Evolutionary conservation across 2,113 vertebrate species (phyloP).

Genomic region (Dipodomys spectabilis): DNA sequence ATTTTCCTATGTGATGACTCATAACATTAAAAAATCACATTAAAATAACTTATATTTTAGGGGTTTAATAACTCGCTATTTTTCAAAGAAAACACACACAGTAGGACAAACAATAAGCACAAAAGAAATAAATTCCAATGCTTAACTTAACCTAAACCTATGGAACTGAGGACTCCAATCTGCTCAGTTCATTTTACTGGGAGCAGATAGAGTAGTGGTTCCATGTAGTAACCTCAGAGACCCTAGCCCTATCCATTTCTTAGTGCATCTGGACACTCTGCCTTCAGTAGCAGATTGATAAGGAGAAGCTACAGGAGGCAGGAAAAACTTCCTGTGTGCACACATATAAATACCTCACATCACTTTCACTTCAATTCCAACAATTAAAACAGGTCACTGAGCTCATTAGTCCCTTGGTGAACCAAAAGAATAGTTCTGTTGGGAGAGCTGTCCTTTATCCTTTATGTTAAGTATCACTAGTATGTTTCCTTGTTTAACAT

Average conservation of each 20-base stretch:
- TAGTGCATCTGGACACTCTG: neutral
- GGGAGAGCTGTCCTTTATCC: neutral
- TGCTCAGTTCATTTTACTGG: neutral
- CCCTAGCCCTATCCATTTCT: rapidly evolving
- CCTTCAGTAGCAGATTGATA: neutral
- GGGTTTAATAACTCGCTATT: neutral
- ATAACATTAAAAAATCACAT: too few relatives aligned
- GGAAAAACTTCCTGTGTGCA: neutral
- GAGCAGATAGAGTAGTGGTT: neutral
- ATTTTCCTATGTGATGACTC: neutral
- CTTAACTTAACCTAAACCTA: neutral
- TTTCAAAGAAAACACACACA: neutral
- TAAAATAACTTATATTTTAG: too few relatives aligned
- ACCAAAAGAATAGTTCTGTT: neutral
- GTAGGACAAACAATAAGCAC: neutral
- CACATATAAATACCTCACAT: neutral
- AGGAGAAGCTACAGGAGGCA: neutral
- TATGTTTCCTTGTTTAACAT: constrained; percentile 14
- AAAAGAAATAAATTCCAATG: neutral
- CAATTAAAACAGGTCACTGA: neutral
- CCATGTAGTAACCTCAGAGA: neutral
- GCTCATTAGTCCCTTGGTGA: neutral
- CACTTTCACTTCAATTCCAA: neutral
- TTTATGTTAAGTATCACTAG: neutral
- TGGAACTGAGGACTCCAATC: neutral